These are phyloP conservation scores for Polylopha cassiicola DNA, from an alignment of 2,888 invertebrate species.

Conservation along the genomic window DNA sequence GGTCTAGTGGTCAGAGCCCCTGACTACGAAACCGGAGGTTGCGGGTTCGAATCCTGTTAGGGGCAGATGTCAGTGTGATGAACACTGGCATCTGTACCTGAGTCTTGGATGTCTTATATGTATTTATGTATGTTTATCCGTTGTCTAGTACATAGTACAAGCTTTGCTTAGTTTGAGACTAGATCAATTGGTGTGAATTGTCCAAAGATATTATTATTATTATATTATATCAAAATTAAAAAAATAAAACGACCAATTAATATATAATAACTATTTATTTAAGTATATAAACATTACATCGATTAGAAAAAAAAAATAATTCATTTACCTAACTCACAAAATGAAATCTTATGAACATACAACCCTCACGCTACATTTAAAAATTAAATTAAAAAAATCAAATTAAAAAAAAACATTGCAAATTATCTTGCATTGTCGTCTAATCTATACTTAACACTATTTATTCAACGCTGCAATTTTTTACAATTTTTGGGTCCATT, in stretches of 20 bases:
- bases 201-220: not conserved
- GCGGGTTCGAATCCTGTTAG: no score
- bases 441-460: conserved; percentile 51
- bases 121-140: no score
- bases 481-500: conserved; percentile 66
- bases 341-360: conserved; percentile 64
- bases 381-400: conserved; percentile 39
- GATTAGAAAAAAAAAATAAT: conserved; percentile 72
- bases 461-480: conserved; percentile 50
- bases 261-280: conserved; percentile 78
- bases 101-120: no score
- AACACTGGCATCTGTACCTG: no score
- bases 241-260: conserved; percentile 65
- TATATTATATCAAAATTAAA: not conserved
- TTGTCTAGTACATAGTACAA: no score
- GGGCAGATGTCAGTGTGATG: no score
- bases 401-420: conserved; percentile 42
- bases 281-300: conserved; percentile 77
- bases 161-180: no score
- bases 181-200: no score
- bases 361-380: conserved; percentile 71
- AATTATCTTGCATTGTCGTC: conserved; percentile 39
- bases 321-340: conserved; percentile 71
- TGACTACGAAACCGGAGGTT: no score
- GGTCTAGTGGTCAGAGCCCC: no score